A percentile compares a stretch with the other conserved stretches of the same genome.
Evolutionary conservation across 2,113 vertebrate species (phyloP).

Genomic region (Scytalopus superciliaris): DNA sequence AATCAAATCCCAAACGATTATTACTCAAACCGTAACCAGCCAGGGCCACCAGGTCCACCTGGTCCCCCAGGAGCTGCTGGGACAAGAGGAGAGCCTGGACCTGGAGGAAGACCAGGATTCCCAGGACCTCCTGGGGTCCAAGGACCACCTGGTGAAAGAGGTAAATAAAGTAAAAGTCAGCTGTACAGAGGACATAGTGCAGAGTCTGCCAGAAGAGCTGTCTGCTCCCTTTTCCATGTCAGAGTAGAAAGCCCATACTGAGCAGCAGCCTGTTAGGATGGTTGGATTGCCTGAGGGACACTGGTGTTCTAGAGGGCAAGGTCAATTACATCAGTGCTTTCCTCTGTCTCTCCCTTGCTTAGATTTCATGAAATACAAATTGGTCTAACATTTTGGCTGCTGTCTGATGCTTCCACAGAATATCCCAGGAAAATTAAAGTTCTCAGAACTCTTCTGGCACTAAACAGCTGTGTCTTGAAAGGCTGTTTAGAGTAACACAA

Average conservation of each 20-base stretch:
- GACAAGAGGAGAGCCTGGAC: constrained; percentile 86
- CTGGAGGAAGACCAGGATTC: constrained; percentile 88
- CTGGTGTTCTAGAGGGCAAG: neutral
- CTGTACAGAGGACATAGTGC: neutral
- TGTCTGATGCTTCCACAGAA: neutral
- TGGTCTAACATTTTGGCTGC: neutral
- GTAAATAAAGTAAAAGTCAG: constrained; percentile 56
- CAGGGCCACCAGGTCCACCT: constrained; percentile 87
- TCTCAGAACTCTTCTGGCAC: constrained; percentile 13
- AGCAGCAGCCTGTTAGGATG: neutral
- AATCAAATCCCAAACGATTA: constrained; percentile 94
- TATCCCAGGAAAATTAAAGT: constrained; percentile 7
- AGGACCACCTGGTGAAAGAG: constrained; percentile 89
- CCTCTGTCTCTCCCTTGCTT: neutral
- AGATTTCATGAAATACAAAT: neutral
- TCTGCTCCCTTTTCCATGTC: neutral
- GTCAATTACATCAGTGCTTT: neutral
- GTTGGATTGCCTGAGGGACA: neutral
- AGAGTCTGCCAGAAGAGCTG: neutral
- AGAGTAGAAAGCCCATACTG: neutral
- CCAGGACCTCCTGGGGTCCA: constrained; percentile 88
- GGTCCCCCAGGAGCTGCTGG: constrained; percentile 83
- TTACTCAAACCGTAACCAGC: constrained; percentile 84
- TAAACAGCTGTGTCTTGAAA: constrained; percentile 17
- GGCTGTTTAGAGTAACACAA: neutral